A percentile compares a stretch with the other conserved stretches of the same genome.
phyloP scores from a whole-genome alignment of 2,888 invertebrate genomes.

The Xanthostigma xanthostigma region DNA sequence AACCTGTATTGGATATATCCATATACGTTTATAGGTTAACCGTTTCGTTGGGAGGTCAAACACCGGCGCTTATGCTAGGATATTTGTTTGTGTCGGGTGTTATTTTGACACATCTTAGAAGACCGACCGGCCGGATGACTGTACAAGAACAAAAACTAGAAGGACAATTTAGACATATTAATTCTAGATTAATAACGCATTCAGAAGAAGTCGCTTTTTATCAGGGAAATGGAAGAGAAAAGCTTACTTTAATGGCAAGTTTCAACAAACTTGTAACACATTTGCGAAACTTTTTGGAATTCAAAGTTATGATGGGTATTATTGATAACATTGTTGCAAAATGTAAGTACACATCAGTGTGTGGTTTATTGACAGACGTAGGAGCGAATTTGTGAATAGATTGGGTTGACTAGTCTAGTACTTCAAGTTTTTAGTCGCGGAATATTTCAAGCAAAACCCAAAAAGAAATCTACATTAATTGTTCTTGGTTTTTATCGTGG shows the following conservation, averaged over 20 bases:
- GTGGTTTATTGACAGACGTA: not conserved
- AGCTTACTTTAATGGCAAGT: conserved; percentile 71
- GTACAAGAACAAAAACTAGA: conserved; percentile 93
- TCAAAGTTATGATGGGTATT: conserved; percentile 83
- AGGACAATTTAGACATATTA: conserved; percentile 94
- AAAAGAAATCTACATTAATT: no score
- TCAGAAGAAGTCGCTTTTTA: conserved; percentile 86
- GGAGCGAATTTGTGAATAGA: no score
- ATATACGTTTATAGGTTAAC: conserved; percentile 87
- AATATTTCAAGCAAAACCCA: no score
- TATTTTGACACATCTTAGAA: conserved; percentile 70
- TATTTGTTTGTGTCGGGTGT: conserved; percentile 81
- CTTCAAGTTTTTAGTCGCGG: no score
- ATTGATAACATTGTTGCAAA: conserved; percentile 93
- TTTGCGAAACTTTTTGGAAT: conserved; percentile 73
- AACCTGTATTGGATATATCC: conserved; percentile 86
- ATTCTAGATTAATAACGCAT: conserved; percentile 90
- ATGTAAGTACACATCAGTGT: conserved; percentile 42
- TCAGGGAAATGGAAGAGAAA: conserved; percentile 75
- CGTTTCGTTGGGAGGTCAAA: conserved; percentile 73
- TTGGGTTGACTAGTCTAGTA: no score
- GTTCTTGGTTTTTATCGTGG: no score
- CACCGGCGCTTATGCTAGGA: conserved; percentile 74
- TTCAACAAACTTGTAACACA: conserved; percentile 80
- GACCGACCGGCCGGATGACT: conserved; percentile 78